Evolutionary conservation across 2,888 invertebrate species (phyloP).

Genomic region (Ectobius pallidus): DNA sequence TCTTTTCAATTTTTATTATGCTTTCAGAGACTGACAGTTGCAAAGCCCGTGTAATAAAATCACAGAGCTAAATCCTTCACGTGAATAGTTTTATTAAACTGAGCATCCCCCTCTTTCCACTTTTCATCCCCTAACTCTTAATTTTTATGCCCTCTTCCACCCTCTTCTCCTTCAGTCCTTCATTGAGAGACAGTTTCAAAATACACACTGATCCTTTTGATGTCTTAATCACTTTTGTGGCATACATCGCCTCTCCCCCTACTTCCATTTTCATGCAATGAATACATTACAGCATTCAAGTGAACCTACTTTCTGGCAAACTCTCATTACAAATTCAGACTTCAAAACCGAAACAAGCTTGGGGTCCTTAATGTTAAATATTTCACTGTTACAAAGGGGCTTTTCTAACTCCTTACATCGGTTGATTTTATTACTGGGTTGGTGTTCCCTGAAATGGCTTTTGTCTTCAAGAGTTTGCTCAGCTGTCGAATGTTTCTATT

Average conservation of each 20-base stretch:
- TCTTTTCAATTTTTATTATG: conserved; percentile 20
- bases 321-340: conserved; percentile 23
- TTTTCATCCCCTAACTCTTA: conserved; percentile 12
- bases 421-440: background rate
- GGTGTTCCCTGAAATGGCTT: background rate
- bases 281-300: conserved; percentile 5
- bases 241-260: background rate
- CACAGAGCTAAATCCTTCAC: background rate
- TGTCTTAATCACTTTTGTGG: conserved; percentile 36
- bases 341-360: conserved; percentile 1
- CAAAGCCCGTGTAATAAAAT: conserved; percentile 4
- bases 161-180: background rate
- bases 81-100: conserved; percentile 24
- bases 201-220: conserved; percentile 36
- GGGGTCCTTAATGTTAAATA: conserved; percentile 20
- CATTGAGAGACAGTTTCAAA: conserved; percentile 23
- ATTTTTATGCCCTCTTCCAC: background rate
- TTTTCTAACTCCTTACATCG: conserved; percentile 4
- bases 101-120: background rate
- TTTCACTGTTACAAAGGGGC: conserved; percentile 8
- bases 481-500: background rate
- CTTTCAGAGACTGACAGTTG: conserved; percentile 4
- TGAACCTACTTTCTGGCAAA: background rate
- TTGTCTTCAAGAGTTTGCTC: background rate
- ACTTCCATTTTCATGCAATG: conserved; percentile 13